A percentile compares a stretch with the other conserved stretches of the same genome.
Evolutionary conservation across 30 jellyfish, hydroid and myxozoan genomes (phyloP).

Genomic region (Phacellophora camtschatica): DNA sequence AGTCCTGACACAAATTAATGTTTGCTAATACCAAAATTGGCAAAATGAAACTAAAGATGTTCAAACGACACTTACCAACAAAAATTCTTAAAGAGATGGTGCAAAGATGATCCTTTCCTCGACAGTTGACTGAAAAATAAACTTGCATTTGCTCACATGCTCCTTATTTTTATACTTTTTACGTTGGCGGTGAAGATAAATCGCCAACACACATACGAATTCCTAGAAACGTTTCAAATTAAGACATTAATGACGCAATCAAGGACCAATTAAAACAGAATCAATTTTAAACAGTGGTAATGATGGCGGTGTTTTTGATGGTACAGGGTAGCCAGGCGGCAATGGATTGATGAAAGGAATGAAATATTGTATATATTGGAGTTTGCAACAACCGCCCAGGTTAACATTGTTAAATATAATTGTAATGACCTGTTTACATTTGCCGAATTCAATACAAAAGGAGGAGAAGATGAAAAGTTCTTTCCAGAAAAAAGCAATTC

Average conservation of each 20-base stretch:
- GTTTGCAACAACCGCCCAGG: not conserved
- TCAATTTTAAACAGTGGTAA: conserved; percentile 25
- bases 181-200: not conserved
- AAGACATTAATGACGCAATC: conserved; percentile 37
- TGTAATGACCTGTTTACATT: not conserved
- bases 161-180: not conserved
- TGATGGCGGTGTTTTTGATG: conserved; percentile 22
- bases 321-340: conserved; percentile 15
- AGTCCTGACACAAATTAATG: too few relatives aligned
- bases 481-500: too few relatives aligned
- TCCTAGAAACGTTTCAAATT: not conserved
- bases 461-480: too few relatives aligned
- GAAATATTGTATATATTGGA: conserved; percentile 30
- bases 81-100: not conserved
- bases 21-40: too few relatives aligned
- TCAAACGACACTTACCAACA: not conserved
- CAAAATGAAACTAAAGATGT: too few relatives aligned
- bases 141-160: too few relatives aligned
- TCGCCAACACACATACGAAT: not conserved
- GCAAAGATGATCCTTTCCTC: not conserved
- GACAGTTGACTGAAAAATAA: too few relatives aligned
- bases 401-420: conserved; percentile 9
- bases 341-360: not conserved
- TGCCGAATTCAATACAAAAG: conserved; percentile 24
- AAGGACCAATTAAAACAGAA: conserved; percentile 15